These are phyloP conservation scores for Lasioglossum malachurum DNA, from an alignment of 2,888 invertebrate genomes.

Conservation along the genomic window DNA sequence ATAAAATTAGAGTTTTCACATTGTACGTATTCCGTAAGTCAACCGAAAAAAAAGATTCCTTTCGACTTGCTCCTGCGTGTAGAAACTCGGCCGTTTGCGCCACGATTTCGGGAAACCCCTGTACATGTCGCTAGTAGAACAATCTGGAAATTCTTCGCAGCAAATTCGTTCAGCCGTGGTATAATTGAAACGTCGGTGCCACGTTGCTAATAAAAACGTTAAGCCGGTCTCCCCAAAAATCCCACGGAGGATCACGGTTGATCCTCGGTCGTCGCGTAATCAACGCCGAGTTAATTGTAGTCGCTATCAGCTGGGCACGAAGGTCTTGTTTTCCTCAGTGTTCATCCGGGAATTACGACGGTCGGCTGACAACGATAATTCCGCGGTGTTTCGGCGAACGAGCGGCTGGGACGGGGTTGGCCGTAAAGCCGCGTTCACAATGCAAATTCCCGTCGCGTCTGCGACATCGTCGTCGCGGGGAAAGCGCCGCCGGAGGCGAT, in stretches of 20 bases:
- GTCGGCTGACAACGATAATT: conserved; percentile 69
- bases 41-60: no score
- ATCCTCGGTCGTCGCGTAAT: conserved; percentile 61
- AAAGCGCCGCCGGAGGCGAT: conserved; percentile 50
- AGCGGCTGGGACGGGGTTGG: conserved; percentile 43
- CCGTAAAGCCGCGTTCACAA: conserved; percentile 71
- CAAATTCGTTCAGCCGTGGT: background rate
- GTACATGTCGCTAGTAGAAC: background rate
- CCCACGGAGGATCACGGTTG: conserved; percentile 27
- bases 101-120: no score
- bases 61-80: no score
- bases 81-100: no score
- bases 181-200: background rate
- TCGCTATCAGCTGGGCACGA: conserved; percentile 48
- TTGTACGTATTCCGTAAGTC: no score
- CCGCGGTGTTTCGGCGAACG: conserved; percentile 59
- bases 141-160: background rate
- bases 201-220: background rate
- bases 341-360: conserved; percentile 72
- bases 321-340: conserved; percentile 69
- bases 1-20: no score
- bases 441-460: conserved; percentile 65
- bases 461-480: conserved; percentile 45
- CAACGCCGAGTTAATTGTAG: conserved; percentile 69
- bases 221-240: background rate